These are phyloP conservation scores for Parambassis ranga DNA, from an alignment of 2,797 vertebrate genomes.

Conservation along the genomic window DNA sequence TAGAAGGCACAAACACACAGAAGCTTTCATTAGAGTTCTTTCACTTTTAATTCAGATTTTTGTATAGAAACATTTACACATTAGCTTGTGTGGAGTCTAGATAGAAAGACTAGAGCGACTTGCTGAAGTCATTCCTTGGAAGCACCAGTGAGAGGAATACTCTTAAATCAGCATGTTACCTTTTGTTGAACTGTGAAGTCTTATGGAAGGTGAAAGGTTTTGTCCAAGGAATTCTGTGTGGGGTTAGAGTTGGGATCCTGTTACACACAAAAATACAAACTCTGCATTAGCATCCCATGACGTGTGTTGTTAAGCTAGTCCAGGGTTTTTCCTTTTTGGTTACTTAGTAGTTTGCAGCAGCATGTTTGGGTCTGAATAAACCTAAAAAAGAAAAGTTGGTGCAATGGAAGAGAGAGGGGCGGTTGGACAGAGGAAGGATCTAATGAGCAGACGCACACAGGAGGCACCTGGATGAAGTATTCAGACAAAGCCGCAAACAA, in stretches of 20 bases:
- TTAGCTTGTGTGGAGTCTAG: too few relatives aligned
- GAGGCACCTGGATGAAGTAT: conserved; percentile 3
- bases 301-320: neutral
- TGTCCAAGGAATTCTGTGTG: neutral
- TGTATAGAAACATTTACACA: too few relatives aligned
- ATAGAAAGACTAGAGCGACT: too few relatives aligned
- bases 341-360: neutral
- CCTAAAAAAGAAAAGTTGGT: neutral
- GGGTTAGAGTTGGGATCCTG: conserved; percentile 5
- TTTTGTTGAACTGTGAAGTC: conserved; percentile 8
- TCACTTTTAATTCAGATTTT: too few relatives aligned
- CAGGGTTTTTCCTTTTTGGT: neutral
- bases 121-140: neutral
- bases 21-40: too few relatives aligned
- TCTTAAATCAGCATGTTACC: conserved; percentile 8
- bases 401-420: neutral
- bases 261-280: conserved; percentile 2
- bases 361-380: neutral
- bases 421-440: neutral
- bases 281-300: neutral
- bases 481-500: conserved; percentile 46
- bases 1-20: too few relatives aligned
- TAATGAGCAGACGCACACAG: conserved; percentile 14
- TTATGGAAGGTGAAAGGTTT: conserved; percentile 12
- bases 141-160: neutral